phyloP scores from a whole-genome alignment of 2,888 invertebrate species.

The Hypomecis punctinalis region DNA sequence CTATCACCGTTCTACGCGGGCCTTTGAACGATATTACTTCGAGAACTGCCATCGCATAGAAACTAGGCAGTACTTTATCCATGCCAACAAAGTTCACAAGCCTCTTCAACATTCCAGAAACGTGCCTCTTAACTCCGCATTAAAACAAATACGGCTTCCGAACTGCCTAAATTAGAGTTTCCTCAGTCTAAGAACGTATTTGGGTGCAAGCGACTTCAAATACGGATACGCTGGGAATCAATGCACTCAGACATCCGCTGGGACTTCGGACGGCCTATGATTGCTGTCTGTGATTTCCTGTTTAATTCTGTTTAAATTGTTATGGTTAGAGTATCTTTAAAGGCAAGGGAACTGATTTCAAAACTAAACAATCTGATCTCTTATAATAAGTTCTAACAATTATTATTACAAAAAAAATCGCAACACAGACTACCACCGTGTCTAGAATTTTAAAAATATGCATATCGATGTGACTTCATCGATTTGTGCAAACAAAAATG shows the following conservation, averaged over 20 bases:
- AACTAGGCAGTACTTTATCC: background rate
- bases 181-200: slow-evolving; percentile 38
- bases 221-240: slow-evolving; percentile 63
- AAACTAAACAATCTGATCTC: background rate
- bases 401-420: too few species aligned
- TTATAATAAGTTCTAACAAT: background rate
- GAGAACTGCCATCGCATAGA: background rate
- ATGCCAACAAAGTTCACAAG: slow-evolving; percentile 11
- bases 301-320: slow-evolving; percentile 49
- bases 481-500: too few species aligned
- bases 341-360: slow-evolving; percentile 22
- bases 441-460: too few species aligned
- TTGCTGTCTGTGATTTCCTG: slow-evolving; percentile 67
- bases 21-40: background rate
- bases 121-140: slow-evolving; percentile 29
- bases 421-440: too few species aligned
- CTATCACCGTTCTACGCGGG: background rate
- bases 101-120: slow-evolving; percentile 37
- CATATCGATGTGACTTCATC: too few species aligned
- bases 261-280: slow-evolving; percentile 63
- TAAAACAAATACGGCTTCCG: slow-evolving; percentile 34
- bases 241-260: slow-evolving; percentile 73
- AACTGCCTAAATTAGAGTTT: slow-evolving; percentile 29
- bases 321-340: slow-evolving; percentile 27
- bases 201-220: slow-evolving; percentile 47